Evolutionary conservation across 2,113 vertebrate species (phyloP).

Genomic region (Fregetta grallaria): DNA sequence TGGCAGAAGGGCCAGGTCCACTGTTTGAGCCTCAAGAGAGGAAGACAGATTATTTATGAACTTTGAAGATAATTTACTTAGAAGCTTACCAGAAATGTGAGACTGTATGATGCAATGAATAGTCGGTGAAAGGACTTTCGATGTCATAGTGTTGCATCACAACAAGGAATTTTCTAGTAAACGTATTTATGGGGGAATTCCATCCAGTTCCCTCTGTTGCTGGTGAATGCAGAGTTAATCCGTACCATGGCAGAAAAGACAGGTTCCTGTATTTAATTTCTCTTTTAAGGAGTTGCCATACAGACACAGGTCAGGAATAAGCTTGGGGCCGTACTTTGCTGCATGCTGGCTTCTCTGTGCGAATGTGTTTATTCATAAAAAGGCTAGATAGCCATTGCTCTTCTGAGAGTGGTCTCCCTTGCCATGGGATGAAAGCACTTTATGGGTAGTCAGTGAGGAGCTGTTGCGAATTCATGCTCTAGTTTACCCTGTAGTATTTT

Average conservation of each 20-base stretch:
- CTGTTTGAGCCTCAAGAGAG: neutral
- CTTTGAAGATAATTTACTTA: neutral
- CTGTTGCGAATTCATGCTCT: accelerated
- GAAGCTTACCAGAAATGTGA: neutral
- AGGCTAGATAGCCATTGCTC: neutral
- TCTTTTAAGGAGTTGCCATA: neutral
- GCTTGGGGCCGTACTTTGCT: neutral
- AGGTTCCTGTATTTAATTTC: neutral
- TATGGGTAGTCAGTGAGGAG: neutral
- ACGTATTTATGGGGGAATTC: neutral
- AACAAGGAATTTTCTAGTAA: neutral
- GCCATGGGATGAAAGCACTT: neutral
- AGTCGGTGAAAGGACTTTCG: neutral
- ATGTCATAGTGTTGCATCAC: neutral
- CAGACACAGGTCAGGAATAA: neutral
- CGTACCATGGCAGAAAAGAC: neutral
- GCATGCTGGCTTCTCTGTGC: neutral
- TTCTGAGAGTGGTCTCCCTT: neutral
- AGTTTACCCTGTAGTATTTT: neutral
- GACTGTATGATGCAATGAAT: neutral
- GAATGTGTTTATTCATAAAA: accelerated
- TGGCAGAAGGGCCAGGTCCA: neutral
- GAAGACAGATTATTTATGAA: neutral
- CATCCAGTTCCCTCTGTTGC: neutral
- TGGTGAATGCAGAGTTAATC: neutral